Conservation (phyloP, 2,888 invertebrate genomes). For the Callosobruchus maculatus region DNA sequence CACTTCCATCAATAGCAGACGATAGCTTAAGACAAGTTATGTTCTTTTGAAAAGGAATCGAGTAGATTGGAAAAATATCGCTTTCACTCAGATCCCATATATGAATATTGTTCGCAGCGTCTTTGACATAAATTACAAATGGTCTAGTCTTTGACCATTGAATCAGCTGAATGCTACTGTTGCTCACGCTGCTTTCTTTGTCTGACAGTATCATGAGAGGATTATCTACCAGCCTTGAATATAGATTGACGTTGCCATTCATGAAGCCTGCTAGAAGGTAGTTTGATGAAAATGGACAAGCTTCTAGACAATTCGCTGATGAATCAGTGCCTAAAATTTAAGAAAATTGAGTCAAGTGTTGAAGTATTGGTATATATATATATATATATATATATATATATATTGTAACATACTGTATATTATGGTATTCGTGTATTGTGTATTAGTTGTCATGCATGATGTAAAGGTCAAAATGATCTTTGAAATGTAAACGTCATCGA, state of each 20-base stretch:
- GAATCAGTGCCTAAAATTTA: slow-evolving; percentile 32
- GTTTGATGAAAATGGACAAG: slow-evolving; percentile 50
- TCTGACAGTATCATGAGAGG: slow-evolving; percentile 46
- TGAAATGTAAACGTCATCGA: too few relatives aligned
- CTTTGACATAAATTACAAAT: slow-evolving; percentile 52
- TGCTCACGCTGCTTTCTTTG: slow-evolving; percentile 36
- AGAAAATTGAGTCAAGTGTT: too few relatives aligned
- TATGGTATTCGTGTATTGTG: too few relatives aligned
- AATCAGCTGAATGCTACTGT: slow-evolving; percentile 44
- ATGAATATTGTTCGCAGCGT: slow-evolving; percentile 48
- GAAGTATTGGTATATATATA: too few relatives aligned
- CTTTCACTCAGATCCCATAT: slow-evolving; percentile 55
- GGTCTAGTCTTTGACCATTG: slow-evolving; percentile 56
- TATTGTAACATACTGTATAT: too few relatives aligned
- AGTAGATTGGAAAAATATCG: slow-evolving; percentile 51
- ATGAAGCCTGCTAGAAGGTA: slow-evolving; percentile 53
- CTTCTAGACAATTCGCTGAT: slow-evolving; percentile 49
- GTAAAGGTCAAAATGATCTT: too few relatives aligned
- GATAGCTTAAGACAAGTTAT: slow-evolving; percentile 50
- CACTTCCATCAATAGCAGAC: slow-evolving; percentile 33
- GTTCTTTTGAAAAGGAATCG: slow-evolving; percentile 46
- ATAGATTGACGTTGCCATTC: slow-evolving; percentile 53
- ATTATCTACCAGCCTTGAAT: slow-evolving; percentile 44
- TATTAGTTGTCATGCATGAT: too few relatives aligned
- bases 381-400: too few relatives aligned